Evolutionary conservation across 1,140 invertebrate species (phyloP).

Genomic region (Drosophila watanabei): DNA sequence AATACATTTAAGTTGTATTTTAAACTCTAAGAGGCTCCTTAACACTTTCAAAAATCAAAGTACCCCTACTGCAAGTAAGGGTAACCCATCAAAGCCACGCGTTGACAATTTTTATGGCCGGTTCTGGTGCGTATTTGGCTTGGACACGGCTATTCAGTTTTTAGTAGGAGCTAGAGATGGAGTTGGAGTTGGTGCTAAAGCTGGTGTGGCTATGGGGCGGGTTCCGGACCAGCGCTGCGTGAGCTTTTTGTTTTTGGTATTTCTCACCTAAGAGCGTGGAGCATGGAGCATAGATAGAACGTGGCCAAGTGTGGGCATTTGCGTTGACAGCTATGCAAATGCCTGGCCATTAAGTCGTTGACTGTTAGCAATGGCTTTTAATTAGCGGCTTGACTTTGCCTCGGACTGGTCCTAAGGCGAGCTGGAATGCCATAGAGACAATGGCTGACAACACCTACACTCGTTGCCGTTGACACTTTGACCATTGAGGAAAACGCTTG

Average conservation of each 20-base stretch:
- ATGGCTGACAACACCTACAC: slow-evolving; percentile 69
- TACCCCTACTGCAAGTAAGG: slow-evolving; percentile 4
- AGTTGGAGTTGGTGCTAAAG: slow-evolving; percentile 13
- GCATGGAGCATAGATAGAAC: slow-evolving; percentile 31
- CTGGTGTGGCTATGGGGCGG: slow-evolving; percentile 12
- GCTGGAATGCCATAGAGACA: slow-evolving; percentile 44
- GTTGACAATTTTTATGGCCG: slow-evolving; percentile 80
- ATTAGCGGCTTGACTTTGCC: slow-evolving; percentile 62
- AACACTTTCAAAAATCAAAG: too few relatives aligned
- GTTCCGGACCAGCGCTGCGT: slow-evolving; percentile 31
- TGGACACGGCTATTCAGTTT: slow-evolving; percentile 25
- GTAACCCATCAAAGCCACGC: slow-evolving; percentile 49
- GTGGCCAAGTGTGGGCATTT: slow-evolving; percentile 78
- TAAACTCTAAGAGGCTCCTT: neutral
- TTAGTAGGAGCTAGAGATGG: slow-evolving; percentile 12
- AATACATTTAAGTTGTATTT: neutral
- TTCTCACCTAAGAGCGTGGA: slow-evolving; percentile 29
- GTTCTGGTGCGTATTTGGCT: slow-evolving; percentile 74
- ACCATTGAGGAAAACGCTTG: slow-evolving; percentile 74
- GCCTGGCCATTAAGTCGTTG: slow-evolving; percentile 77
- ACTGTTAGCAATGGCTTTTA: slow-evolving; percentile 82
- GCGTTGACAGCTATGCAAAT: slow-evolving; percentile 80
- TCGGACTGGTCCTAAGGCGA: slow-evolving; percentile 21
- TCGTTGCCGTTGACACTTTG: slow-evolving; percentile 70
- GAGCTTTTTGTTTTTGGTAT: slow-evolving; percentile 47